Evolutionary conservation across 2,888 invertebrate species (phyloP).

Genomic region (Chirona hameri): DNA sequence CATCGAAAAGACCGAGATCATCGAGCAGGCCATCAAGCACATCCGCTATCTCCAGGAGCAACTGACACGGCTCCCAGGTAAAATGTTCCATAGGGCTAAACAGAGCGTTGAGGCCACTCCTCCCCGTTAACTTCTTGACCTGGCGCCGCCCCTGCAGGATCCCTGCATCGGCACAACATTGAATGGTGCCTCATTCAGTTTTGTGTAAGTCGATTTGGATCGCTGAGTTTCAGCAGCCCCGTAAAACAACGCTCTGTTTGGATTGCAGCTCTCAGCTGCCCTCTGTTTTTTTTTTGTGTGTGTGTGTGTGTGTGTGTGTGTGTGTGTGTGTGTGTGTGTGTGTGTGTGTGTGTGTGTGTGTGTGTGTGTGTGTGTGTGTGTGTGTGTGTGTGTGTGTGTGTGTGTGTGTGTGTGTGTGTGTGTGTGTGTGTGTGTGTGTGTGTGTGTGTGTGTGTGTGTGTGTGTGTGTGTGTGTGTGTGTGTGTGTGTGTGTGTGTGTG

Average conservation of each 20-base stretch:
- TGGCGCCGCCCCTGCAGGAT: not conserved
- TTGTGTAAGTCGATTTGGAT: not conserved
- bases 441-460: no score
- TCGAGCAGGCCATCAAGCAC: conserved; percentile 95
- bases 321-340: no score
- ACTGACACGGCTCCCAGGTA: conserved; percentile 45
- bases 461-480: no score
- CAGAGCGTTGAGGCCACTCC: not conserved
- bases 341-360: no score
- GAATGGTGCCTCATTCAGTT: not conserved
- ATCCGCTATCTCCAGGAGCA: conserved; percentile 75
- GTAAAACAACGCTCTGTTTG: not conserved
- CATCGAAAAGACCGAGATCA: conserved; percentile 96
- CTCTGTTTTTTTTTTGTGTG: no score
- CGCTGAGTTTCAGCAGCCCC: not conserved
- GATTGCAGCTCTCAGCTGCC: not conserved
- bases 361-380: no score
- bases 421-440: no score
- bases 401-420: no score
- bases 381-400: no score
- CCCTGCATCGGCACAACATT: not conserved
- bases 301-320: no score
- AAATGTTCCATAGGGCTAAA: conserved; percentile 30
- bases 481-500: no score
- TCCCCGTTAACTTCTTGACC: not conserved